These are phyloP conservation scores for Temnothorax rugatulus DNA, from an alignment of 2,888 invertebrate species.

Conservation along the genomic window DNA sequence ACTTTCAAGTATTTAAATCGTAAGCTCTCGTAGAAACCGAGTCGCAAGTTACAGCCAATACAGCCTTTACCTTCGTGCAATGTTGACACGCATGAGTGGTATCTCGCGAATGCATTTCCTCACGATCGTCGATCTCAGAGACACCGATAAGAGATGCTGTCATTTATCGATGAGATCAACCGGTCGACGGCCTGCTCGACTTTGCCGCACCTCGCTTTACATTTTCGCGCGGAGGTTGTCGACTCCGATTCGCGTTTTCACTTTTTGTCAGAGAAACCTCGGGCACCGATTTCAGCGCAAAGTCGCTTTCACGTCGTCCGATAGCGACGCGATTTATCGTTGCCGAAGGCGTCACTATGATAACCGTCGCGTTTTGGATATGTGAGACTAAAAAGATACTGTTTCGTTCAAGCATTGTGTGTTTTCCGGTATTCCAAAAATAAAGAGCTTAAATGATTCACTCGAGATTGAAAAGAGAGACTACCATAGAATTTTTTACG, in stretches of 20 bases:
- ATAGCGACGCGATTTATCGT: constrained; percentile 29
- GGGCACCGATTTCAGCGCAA: constrained; percentile 30
- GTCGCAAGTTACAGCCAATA: constrained; percentile 11
- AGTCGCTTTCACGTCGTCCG: constrained; percentile 50
- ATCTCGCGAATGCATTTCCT: constrained; percentile 45
- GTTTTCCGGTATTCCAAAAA: background rate
- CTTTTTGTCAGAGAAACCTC: constrained; percentile 59
- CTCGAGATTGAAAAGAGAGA: background rate
- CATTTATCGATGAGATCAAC: constrained; percentile 55
- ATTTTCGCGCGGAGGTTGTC: constrained; percentile 47
- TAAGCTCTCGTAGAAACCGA: background rate
- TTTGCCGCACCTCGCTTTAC: constrained; percentile 34
- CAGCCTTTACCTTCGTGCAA: constrained; percentile 7
- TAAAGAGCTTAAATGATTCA: too few relatives aligned
- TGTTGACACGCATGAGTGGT: constrained; percentile 27
- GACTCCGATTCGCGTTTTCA: constrained; percentile 48
- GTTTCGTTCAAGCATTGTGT: background rate
- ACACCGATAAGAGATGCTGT: constrained; percentile 22
- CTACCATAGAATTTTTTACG: background rate
- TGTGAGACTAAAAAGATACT: background rate
- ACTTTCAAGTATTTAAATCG: background rate
- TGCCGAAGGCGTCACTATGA: background rate
- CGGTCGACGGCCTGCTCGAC: constrained; percentile 42
- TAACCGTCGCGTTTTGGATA: constrained; percentile 17
- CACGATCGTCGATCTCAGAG: constrained; percentile 41